Base-by-base conservation (phyloP, 1,140 invertebrate species). In the Zaprionus ghesquierei region DNA sequence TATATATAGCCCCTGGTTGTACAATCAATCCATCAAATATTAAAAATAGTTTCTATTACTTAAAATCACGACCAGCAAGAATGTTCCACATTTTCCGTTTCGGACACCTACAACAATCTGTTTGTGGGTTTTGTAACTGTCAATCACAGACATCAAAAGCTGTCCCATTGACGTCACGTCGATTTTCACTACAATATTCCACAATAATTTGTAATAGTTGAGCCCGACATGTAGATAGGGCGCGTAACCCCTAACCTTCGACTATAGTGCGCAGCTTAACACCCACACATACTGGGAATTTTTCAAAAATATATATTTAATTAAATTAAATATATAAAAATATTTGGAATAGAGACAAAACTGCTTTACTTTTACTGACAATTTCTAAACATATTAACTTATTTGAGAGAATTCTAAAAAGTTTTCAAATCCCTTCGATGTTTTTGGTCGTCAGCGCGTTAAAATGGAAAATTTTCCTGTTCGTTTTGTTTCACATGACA, bases 151-250 rank as follows among this genome's bases (percentile, higher is more conserved):
- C 68, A 38, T 29, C 9, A 56, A 29, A n/a, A 63, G 55, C 63
- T 72, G 35, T 72, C 12, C 38, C 22, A 73, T 69, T 73, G 64
- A 73, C 70, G 70, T 73, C 70, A 73, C 56, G 18, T 0, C 13
- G 15, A 20, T 20, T 20, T 3, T 25, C 29, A 61, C 44, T 68
- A 55, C 35, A 60, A 15, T 2, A 55, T 60, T 68, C 31, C 20
- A 66, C 29, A 66, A 59, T 66, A 66, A 54, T 66, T 72, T 72
- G 62, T 72, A 65, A 65, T 62, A 59, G 22, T 5, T 60, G 33
- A 13, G 54, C 23, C 33, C 23, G 31, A 35, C 23, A 23, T 41
- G 31, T 27, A 5, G 64, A 73, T 73, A 61, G 60, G 50, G 29
- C 29, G 2, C 18, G n/a, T 56, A 49, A 56, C 56, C 64, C 31